Conservation (phyloP, 2,888 invertebrate genomes). For the Spisula solida region DNA sequence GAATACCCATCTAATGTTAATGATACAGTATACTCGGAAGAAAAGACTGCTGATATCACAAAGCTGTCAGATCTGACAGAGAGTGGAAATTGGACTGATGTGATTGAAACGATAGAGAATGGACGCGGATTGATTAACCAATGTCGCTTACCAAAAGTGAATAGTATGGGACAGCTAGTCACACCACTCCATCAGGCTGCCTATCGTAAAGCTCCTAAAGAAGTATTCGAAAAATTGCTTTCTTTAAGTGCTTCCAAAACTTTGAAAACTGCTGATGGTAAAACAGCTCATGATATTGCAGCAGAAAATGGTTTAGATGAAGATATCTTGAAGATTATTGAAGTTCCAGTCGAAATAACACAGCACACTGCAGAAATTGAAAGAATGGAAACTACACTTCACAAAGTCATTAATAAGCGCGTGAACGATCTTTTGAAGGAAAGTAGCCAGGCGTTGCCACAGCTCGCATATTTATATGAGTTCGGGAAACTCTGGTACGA, state of each 20-base stretch:
- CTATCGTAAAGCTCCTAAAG: conserved; percentile 46
- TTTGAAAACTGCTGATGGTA: conserved; percentile 51
- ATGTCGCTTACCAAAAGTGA: conserved; percentile 35
- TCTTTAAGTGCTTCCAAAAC: conserved; percentile 43
- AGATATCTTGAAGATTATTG: conserved; percentile 45
- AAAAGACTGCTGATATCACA: neutral
- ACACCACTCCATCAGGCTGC: conserved; percentile 65
- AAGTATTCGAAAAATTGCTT: conserved; percentile 54
- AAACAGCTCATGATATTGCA: conserved; percentile 64
- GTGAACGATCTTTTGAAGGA: conserved; percentile 39
- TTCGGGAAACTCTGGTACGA: conserved; percentile 47
- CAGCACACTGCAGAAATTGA: conserved; percentile 48
- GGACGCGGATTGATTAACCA: conserved; percentile 29
- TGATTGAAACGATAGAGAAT: conserved; percentile 31
- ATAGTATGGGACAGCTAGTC: conserved; percentile 26
- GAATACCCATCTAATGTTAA: conserved; percentile 54
- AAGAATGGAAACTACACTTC: conserved; percentile 57
- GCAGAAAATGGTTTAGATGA: conserved; percentile 23
- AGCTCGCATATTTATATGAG: conserved; percentile 59
- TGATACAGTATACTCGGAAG: conserved; percentile 10
- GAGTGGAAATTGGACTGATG: conserved; percentile 33
- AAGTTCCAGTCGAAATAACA: conserved; percentile 49
- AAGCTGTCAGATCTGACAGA: conserved; percentile 40
- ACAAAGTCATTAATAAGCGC: conserved; percentile 42
- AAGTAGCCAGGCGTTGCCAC: conserved; percentile 57